Base-by-base conservation (phyloP, 2,888 invertebrate species). In the Agrilus biguttatus region DNA sequence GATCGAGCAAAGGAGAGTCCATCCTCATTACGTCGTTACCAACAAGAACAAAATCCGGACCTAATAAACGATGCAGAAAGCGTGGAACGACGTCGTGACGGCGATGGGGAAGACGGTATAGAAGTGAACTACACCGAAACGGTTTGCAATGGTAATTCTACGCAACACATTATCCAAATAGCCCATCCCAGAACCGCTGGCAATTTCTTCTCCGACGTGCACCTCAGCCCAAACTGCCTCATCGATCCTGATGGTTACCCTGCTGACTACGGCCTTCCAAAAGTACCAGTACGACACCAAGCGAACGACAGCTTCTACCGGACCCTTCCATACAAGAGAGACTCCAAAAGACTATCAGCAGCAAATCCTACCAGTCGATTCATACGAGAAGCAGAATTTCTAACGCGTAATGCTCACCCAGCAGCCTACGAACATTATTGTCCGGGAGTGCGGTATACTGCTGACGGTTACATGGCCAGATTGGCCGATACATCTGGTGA, bases 11-110 rank as follows among this genome's bases (percentile, higher is more conserved):
- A 28, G 28, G 28, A 28, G 8, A 73, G 78, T 57, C 79, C 78
- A 41, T 70, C 74, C 2, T 66, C 71, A 2, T 51, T 72, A 50
- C 62, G 71, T 43, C 69, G 68, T 48, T 73, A 71, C 52, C 67
- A 64, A 47, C 49, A 60, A 52, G 83, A 84, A 61, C 80, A 79
- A 64, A 84, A 84, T 65, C 84, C 84, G 43, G 84, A 85, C 67
- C 71, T 85, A 60, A 81, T 85, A 61, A 84, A 80, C 65, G 84
- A 83, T 59, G 80, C 79, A 52, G 82, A 82, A 67, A 78, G 70
- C 49, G 71, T 72, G 1, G 72, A 69, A 32, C 52, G 61, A 52
- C 63, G 58, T 50, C 63, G 59, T 43, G 65, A 48, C 50, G 60
- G 66, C 28, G 69, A 68, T 39, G 66, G 62, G 2, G 41, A 37